Evolutionary conservation across 2,888 invertebrate species (phyloP), one percentile per base, ranked within the genome.

Genomic region (Cerastis leucographa): DNA sequence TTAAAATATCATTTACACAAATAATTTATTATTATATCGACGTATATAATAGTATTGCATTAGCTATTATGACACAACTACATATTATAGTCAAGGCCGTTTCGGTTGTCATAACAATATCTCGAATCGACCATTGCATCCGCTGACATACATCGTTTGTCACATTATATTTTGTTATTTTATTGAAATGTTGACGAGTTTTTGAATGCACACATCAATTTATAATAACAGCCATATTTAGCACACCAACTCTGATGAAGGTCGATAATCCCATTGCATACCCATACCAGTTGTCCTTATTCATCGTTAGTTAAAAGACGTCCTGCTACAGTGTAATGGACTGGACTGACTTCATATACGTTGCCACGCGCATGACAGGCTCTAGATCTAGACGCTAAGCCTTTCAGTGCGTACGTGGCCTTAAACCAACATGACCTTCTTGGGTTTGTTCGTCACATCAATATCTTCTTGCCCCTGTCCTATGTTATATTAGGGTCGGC

Each of bases 31-130:
- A 61, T 68, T 64, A 71, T 71, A 80, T 84, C 68, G 61, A 84
- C 59, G 35, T 71, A 6, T 69, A 19, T 40, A 71, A 78, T 72
- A 12, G 59, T 73, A 68, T 70, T 73, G 25, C 12, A 75, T 66
- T 66, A 51, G 29, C 25, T 70, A 61, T 73, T 81, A 49, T 54
- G 61, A n/a, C 59, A 56, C 70, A 35, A 56, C 69, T 62, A 40
- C 40, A n/a, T n/a, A n/a, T n/a, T 35, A 71, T n/a, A 40, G 42
- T 29, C 72, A 83, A 79, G 83, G 86, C 44, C 64, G 70, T 54
- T 71, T 74, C 29, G 44, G 22, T 70, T 62, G 61, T 54, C 59
- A 70, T 71, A 67, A 70, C 69, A 67, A 29, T 61, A 70, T 51
- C 35, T 72, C 29, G 78, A 62, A 75, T 66, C 56, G 69, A 66